Conservation (phyloP, 2,888 invertebrate genomes). For the Cataglyphis livida region DNA sequence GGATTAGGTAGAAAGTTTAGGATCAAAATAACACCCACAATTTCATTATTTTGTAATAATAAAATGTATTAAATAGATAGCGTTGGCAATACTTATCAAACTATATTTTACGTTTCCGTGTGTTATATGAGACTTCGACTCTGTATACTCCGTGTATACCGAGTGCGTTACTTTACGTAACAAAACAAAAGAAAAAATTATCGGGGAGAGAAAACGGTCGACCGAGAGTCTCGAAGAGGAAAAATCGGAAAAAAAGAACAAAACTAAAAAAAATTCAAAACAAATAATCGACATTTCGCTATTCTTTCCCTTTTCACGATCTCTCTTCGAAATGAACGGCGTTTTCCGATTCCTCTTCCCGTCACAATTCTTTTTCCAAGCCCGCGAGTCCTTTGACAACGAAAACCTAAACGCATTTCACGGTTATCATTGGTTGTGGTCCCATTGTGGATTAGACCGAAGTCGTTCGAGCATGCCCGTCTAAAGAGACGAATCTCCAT, state of each 20-base stretch:
- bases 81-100: slow-evolving; percentile 84
- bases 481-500: background rate
- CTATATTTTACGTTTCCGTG: slow-evolving; percentile 78
- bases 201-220: slow-evolving; percentile 44
- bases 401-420: slow-evolving; percentile 77
- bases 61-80: slow-evolving; percentile 85
- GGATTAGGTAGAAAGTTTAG: slow-evolving; percentile 32
- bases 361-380: slow-evolving; percentile 63
- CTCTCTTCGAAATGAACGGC: slow-evolving; percentile 37
- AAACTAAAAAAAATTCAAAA: slow-evolving; percentile 32
- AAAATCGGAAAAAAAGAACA: slow-evolving; percentile 30
- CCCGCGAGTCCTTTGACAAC: slow-evolving; percentile 74
- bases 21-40: slow-evolving; percentile 43
- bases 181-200: slow-evolving; percentile 52
- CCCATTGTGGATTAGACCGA: slow-evolving; percentile 81
- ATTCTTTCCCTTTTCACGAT: slow-evolving; percentile 13
- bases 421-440: slow-evolving; percentile 82
- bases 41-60: slow-evolving; percentile 82
- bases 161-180: slow-evolving; percentile 46
- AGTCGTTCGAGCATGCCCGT: slow-evolving; percentile 74
- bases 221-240: slow-evolving; percentile 28
- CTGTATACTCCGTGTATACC: slow-evolving; percentile 65
- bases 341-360: slow-evolving; percentile 22
- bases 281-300: slow-evolving; percentile 14
- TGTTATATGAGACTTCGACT: slow-evolving; percentile 81